A percentile compares a stretch with the other conserved stretches of the same genome.
Evolutionary conservation across 1,140 invertebrate genomes (phyloP).

Genomic region (Parasteatoda tepidariorum): DNA sequence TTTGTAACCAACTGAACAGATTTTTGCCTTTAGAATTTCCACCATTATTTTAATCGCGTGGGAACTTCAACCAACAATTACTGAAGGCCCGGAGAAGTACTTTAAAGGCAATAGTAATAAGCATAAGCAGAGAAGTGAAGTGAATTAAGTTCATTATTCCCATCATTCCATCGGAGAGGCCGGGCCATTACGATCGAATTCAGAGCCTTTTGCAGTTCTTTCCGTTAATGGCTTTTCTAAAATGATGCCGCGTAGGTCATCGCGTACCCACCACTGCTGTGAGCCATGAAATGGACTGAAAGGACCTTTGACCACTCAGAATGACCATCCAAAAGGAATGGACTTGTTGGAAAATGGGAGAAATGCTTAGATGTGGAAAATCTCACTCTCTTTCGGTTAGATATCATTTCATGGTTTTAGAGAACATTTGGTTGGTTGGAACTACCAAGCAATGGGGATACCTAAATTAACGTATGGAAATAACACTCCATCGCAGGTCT

Average conservation of each 20-base stretch:
- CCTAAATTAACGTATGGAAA: background rate
- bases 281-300: constrained; percentile 13
- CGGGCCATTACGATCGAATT: constrained; percentile 40
- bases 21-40: background rate
- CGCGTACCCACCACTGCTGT: constrained; percentile 12
- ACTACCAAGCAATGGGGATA: background rate
- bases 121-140: constrained; percentile 21
- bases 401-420: background rate
- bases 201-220: constrained; percentile 16
- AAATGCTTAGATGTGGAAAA: constrained; percentile 5
- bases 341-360: constrained; percentile 1
- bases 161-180: background rate
- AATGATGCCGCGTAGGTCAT: constrained; percentile 36
- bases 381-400: background rate
- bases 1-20: constrained; percentile 16
- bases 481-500: background rate
- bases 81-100: constrained; percentile 2
- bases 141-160: constrained; percentile 49
- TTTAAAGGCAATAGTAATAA: constrained; percentile 43
- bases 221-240: constrained; percentile 46
- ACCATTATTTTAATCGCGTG: constrained; percentile 49
- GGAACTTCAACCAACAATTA: constrained; percentile 35
- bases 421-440: background rate
- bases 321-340: constrained; percentile 32
- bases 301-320: constrained; percentile 33